Percentiles rank a stretch among this genome's conserved stretches.
Evolutionary conservation across 2,888 invertebrate genomes (phyloP).

Genomic region (Ormyrus nitidulus): DNA sequence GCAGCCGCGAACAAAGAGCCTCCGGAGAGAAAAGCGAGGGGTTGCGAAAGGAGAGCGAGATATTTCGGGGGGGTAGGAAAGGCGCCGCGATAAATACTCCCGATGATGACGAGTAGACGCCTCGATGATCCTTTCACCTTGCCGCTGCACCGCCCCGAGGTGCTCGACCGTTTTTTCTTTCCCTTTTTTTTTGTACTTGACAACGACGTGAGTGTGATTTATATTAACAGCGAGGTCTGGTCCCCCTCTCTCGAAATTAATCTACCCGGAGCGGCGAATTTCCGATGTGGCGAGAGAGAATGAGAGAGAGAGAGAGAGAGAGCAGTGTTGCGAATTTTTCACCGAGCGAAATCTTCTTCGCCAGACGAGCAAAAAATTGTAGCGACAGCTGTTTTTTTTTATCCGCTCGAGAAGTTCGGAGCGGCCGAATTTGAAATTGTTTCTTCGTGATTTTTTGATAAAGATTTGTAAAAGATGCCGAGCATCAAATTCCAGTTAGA

Average conservation of each 20-base stretch:
- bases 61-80: slow-evolving; percentile 18
- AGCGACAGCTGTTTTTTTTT: no score
- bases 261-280: background rate
- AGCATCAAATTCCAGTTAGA: no score
- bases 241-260: slow-evolving; percentile 16
- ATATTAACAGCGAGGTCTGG: background rate
- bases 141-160: background rate
- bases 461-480: no score
- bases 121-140: slow-evolving; percentile 38
- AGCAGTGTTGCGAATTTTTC: no score
- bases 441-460: no score
- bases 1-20: slow-evolving; percentile 36
- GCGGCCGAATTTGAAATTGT: no score
- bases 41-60: slow-evolving; percentile 18
- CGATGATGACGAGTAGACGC: background rate
- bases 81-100: slow-evolving; percentile 27
- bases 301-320: no score
- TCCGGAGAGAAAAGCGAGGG: slow-evolving; percentile 26
- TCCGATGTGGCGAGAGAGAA: no score
- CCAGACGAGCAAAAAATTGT: no score
- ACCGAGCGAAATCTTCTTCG: no score
- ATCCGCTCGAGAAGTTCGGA: no score
- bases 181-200: background rate
- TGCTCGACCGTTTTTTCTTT: background rate
- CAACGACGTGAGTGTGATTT: slow-evolving; percentile 30